phyloP scores from a whole-genome alignment of 92 coral and sea anemone species.

The Siderastrea siderea region DNA sequence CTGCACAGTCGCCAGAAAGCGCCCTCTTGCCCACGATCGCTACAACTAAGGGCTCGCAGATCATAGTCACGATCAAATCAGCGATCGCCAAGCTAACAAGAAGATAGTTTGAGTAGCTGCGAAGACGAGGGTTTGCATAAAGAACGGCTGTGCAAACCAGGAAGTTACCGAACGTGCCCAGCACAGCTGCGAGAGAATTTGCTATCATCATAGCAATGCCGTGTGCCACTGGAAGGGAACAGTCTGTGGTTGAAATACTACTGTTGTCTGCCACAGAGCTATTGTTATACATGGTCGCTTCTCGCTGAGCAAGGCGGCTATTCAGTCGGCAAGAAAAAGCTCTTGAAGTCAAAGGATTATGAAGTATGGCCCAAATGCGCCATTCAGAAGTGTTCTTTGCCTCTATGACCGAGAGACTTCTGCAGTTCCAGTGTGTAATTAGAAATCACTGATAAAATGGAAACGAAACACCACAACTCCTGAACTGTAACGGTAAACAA shows the following conservation, averaged over 20 bases:
- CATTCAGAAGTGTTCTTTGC: too few species aligned
- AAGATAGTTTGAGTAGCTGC: conserved; percentile 51
- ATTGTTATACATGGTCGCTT: not conserved
- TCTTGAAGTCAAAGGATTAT: too few species aligned
- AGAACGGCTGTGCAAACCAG: conserved; percentile 56
- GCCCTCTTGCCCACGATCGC: conserved; percentile 48
- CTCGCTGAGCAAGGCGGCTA: not conserved
- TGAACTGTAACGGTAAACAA: too few species aligned
- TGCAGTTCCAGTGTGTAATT: too few species aligned
- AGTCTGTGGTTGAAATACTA: conserved; percentile 1
- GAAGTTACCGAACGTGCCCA: conserved; percentile 62
- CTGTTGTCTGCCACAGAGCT: not conserved
- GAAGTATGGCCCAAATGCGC: too few species aligned
- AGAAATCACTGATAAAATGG: too few species aligned
- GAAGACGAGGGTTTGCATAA: conserved; percentile 24
- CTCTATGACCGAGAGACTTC: too few species aligned
- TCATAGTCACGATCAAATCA: conserved; percentile 66
- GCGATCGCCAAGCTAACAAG: conserved; percentile 67
- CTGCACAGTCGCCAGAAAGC: conserved; percentile 29
- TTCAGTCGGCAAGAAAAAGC: too few species aligned
- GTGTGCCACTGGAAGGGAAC: conserved; percentile 53
- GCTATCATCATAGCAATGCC: conserved; percentile 48
- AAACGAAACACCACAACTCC: too few species aligned
- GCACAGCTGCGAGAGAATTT: conserved; percentile 27
- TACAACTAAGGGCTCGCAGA: conserved; percentile 47